Conservation (phyloP, 1,140 invertebrate genomes). For the Tetramorium alpestre region DNA sequence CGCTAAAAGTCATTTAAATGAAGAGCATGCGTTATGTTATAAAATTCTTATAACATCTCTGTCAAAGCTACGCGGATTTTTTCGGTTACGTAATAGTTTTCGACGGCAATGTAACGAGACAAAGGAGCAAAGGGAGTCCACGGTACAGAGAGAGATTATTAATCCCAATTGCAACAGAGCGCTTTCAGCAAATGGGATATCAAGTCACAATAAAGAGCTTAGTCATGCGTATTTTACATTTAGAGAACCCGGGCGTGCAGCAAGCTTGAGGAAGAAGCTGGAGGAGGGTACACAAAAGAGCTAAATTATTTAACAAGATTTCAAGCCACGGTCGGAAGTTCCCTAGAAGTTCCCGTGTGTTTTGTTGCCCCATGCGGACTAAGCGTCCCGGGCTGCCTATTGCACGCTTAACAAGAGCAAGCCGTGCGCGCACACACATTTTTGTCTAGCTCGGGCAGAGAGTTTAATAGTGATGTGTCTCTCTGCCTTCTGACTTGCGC, state of each 20-base stretch:
- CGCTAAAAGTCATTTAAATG: not conserved
- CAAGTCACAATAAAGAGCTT: constrained; percentile 61
- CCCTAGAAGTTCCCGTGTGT: constrained; percentile 50
- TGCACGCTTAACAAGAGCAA: constrained; percentile 61
- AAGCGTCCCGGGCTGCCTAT: constrained; percentile 58
- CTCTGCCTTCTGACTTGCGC: constrained; percentile 39
- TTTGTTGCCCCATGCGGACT: constrained; percentile 52
- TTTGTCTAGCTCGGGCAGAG: constrained; percentile 45
- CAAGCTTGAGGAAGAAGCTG: constrained; percentile 34
- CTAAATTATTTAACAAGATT: constrained; percentile 66
- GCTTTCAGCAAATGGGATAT: constrained; percentile 54
- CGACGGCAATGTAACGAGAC: not conserved
- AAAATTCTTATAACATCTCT: constrained; percentile 20
- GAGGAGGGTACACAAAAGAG: constrained; percentile 54
- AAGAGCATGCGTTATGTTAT: not conserved
- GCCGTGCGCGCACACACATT: constrained; percentile 47
- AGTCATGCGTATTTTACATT: constrained; percentile 60
- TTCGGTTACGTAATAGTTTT: constrained; percentile 4
- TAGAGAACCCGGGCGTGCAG: constrained; percentile 44
- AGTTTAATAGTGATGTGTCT: constrained; percentile 56
- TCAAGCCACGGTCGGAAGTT: constrained; percentile 64
- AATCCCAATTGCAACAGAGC: constrained; percentile 44
- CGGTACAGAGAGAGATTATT: constrained; percentile 24
- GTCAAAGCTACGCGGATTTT: not conserved
- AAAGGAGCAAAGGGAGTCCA: constrained; percentile 15